These are phyloP conservation scores for Sthenelais limicola DNA, from an alignment of 2,888 invertebrate genomes.

Conservation along the genomic window DNA sequence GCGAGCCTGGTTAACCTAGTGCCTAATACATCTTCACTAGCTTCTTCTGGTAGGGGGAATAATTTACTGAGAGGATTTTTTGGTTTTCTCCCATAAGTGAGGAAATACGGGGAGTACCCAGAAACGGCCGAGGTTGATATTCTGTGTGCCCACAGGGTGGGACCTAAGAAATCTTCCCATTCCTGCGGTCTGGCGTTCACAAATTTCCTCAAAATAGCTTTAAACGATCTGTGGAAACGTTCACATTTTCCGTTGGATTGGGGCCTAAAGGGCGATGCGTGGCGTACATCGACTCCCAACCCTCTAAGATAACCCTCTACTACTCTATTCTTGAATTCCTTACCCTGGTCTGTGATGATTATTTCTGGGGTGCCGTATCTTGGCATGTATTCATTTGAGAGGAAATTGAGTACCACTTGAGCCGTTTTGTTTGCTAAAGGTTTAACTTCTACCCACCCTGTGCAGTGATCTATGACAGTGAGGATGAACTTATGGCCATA, in stretches of 20 bases:
- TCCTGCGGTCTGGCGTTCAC: conserved; percentile 4
- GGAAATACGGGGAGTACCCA: conserved; percentile 21
- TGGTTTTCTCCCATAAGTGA: conserved; percentile 19
- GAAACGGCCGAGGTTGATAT: not conserved
- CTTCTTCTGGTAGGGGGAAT: too few species aligned
- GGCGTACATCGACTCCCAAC: not conserved
- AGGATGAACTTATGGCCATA: conserved; percentile 20
- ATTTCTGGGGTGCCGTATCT: not conserved
- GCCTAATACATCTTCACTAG: too few species aligned
- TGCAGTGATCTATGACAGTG: conserved; percentile 18
- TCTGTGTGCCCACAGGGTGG: conserved; percentile 18
- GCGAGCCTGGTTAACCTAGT: too few species aligned
- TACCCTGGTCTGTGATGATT: conserved; percentile 14
- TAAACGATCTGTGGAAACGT: conserved; percentile 8
- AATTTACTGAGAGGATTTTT: too few species aligned
- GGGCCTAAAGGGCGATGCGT: conserved; percentile 13
- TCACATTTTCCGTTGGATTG: conserved; percentile 11
- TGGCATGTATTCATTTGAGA: conserved; percentile 15
- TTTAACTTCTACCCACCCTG: conserved; percentile 21
- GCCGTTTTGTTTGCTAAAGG: conserved; percentile 30
- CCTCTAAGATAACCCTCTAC: not conserved
- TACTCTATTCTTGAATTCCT: not conserved
- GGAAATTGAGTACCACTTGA: not conserved
- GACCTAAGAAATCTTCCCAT: conserved; percentile 18
- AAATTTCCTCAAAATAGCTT: conserved; percentile 28